Evolutionary conservation across 2,113 vertebrate genomes (phyloP).

Genomic region (Macroglossus sobrinus): DNA sequence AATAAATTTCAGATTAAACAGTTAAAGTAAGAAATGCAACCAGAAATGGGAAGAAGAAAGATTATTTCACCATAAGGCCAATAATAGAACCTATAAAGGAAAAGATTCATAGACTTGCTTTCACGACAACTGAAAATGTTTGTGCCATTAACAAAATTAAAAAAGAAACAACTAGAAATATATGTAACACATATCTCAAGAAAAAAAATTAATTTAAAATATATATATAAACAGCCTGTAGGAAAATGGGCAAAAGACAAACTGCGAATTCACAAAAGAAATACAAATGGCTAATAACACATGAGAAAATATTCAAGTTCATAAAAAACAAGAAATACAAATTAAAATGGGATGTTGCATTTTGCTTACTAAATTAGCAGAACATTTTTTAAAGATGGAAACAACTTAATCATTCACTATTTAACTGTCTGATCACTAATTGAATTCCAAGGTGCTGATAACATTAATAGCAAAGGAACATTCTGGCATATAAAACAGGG

Average conservation of each 20-base stretch:
- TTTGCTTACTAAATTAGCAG: not conserved
- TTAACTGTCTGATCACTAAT: not conserved
- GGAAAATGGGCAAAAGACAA: not conserved
- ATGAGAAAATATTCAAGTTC: conserved; percentile 8
- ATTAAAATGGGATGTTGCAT: not conserved
- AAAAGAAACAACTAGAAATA: conserved; percentile 24
- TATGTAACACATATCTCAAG: not conserved
- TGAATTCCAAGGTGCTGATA: not conserved
- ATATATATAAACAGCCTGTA: not conserved
- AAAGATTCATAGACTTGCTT: not conserved
- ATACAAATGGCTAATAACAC: not conserved
- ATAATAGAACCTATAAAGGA: not conserved
- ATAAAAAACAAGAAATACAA: not conserved
- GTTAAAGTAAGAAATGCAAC: not conserved
- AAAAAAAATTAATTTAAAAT: conserved; percentile 1
- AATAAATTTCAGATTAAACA: conserved; percentile 35
- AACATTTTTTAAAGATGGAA: conserved; percentile 22
- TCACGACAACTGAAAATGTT: not conserved
- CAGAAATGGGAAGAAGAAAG: not conserved
- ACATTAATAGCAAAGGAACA: not conserved
- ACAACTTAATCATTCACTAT: not conserved
- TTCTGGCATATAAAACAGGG: not conserved
- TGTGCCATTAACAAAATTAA: not conserved
- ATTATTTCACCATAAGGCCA: not conserved
- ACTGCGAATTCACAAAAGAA: not conserved